A percentile compares a stretch with the other conserved stretches of the same genome.
Evolutionary conservation across 2,113 vertebrate genomes (phyloP).

Genomic region (Leucopsar rothschildi): DNA sequence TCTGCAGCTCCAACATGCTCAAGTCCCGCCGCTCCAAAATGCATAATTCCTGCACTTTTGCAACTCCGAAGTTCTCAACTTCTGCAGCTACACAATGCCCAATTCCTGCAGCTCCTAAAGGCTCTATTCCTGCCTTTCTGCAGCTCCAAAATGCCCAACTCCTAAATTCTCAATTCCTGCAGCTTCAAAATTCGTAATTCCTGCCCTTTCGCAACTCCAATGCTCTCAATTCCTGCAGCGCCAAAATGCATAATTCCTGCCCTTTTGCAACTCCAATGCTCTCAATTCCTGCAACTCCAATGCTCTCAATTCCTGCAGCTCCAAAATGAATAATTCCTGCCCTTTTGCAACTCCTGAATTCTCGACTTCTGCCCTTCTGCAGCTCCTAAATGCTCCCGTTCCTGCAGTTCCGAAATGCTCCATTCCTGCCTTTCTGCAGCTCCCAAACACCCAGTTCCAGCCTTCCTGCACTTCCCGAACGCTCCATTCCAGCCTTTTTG

Average conservation of each 20-base stretch:
- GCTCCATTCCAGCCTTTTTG: neutral
- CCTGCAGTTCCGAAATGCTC: neutral
- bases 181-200: neutral
- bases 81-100: no score
- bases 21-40: neutral
- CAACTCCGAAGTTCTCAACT: neutral
- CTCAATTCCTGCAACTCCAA: neutral
- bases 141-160: neutral
- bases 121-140: neutral
- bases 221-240: neutral
- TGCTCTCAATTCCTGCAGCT: neutral
- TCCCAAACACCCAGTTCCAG: neutral
- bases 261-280: neutral
- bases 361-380: neutral
- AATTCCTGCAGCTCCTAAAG: neutral
- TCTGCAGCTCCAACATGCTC: fast-evolving
- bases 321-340: neutral
- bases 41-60: neutral
- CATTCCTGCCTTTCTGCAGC: neutral
- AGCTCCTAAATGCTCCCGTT: neutral
- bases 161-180: neutral
- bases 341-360: neutral
- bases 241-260: no score
- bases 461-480: neutral
- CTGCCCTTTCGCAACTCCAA: neutral